Evolutionary conservation across 2,888 invertebrate species (phyloP), one percentile per base, ranked within the genome.

Genomic region (Ophion costatus): DNA sequence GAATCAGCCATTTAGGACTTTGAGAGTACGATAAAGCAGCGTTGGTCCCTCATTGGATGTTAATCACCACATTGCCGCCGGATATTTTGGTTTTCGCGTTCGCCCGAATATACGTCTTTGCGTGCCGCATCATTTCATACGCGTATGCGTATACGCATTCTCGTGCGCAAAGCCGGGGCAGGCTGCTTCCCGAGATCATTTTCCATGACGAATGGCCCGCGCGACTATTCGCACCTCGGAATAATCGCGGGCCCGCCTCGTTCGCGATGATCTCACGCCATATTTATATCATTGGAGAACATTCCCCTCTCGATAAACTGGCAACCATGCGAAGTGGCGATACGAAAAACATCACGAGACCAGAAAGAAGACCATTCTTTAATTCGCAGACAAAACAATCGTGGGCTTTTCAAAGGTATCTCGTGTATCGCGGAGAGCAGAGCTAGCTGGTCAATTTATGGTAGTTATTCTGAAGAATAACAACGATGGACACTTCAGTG

Each of bases 201-300:
- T 84, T 84, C 71, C 82, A 74, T 82, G 84, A 79, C 70, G 66
- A 80, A 80, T 73, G 67, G 76, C 80, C 38, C 56, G 51, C 22
- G 61, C n/a, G 57, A 59, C 80, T 80, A 56, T 84, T 81, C 80
- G 71, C 77, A 57, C 73, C 73, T 73, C 20, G 78, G 78, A 57
- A 70, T 83, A 56, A 83, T 79, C 79, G 70, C 20, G 64, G 10
- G 69, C 11, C 63, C 33, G 71, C 83, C 51, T 73, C 71, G 57
- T 75, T 70, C 61, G 20, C 56, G 67, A 80, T 73, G 63, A 77
- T 80, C 64, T 82, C 77, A 77, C 56, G 11, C 73, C 57, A 64
- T 77, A 77, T 77, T 77, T 77, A 77, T 67, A 77, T 59, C 29
- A 67, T 33, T 33, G 11, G 11, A 67, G 57, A 67, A n/a, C 61